Conservation (phyloP, 2,888 invertebrate species). For the Sphaerophoria taeniata region DNA sequence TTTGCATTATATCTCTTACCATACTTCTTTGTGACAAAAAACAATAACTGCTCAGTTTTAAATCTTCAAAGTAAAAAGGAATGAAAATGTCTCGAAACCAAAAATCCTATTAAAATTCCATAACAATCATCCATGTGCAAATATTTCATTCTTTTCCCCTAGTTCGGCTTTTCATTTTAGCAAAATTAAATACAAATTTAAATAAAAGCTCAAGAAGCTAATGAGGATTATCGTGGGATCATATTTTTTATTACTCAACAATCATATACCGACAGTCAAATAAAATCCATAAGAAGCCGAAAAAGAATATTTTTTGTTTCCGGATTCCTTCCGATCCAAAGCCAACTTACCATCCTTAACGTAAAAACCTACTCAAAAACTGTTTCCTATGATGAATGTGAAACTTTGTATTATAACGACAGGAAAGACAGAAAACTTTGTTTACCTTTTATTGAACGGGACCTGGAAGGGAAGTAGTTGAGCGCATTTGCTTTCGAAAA, state of each 20-base stretch:
- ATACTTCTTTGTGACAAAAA: no score
- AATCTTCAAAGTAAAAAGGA: no score
- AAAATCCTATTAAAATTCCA: no score
- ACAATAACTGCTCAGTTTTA: no score
- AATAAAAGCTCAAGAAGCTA: conserved; percentile 31
- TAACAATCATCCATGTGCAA: no score
- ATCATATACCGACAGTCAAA: conserved; percentile 36
- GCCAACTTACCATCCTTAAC: background rate
- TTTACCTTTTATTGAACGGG: conserved; percentile 10
- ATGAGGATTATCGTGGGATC: conserved; percentile 47
- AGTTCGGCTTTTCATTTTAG: background rate
- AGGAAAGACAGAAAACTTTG: conserved; percentile 25
- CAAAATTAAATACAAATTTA: conserved; percentile 5
- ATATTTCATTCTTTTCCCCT: background rate
- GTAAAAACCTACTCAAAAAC: background rate
- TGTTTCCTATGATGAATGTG: conserved; percentile 25
- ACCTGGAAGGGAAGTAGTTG: background rate
- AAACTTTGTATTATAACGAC: conserved; percentile 38
- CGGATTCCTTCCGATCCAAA: background rate
- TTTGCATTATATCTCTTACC: no score
- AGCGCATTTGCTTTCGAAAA: conserved; percentile 20
- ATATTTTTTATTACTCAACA: conserved; percentile 37
- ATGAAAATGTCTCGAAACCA: no score
- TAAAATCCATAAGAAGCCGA: conserved; percentile 3
- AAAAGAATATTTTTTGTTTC: conserved; percentile 8